Evolutionary conservation across 2,797 vertebrate genomes (phyloP).

Genomic region (Echeneis naucrates): DNA sequence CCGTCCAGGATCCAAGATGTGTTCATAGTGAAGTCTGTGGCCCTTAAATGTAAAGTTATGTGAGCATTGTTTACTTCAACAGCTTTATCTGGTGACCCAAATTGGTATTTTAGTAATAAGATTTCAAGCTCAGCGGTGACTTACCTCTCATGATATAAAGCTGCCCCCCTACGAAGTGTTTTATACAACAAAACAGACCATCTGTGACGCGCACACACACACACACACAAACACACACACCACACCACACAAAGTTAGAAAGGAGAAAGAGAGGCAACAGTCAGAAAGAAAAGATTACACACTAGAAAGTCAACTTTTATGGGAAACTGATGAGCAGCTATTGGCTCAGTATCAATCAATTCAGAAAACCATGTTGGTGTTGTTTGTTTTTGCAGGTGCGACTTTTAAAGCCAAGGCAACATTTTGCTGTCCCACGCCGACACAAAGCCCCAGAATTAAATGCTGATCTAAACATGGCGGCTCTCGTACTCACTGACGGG

Average conservation of each 20-base stretch:
- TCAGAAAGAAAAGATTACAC: slow-evolving; percentile 18
- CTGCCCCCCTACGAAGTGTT: slow-evolving; percentile 99
- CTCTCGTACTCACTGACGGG: slow-evolving; percentile 84
- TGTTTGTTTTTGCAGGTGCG: too few relatives aligned
- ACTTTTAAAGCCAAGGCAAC: slow-evolving; percentile 10
- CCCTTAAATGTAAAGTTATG: too few relatives aligned
- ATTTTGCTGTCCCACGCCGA: not conserved
- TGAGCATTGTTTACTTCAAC: too few relatives aligned
- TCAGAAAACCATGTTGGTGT: too few relatives aligned
- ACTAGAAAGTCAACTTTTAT: slow-evolving; percentile 21
- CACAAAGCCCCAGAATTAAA: not conserved
- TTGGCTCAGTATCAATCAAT: slow-evolving; percentile 31
- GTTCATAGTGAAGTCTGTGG: too few relatives aligned
- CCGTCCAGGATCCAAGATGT: too few relatives aligned
- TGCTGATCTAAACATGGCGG: not conserved
- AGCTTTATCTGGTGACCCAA: too few relatives aligned
- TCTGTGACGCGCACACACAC: slow-evolving; percentile 87
- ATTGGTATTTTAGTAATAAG: not conserved
- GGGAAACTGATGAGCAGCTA: slow-evolving; percentile 24
- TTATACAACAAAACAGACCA: slow-evolving; percentile 99
- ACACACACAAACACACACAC: slow-evolving; percentile 53
- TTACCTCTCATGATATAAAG: slow-evolving; percentile 99
- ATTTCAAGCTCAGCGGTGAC: slow-evolving; percentile 63
- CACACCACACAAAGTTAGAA: slow-evolving; percentile 58
- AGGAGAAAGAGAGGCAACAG: slow-evolving; percentile 49